Conservation (phyloP, 2,113 vertebrate species). For the Bufo gargarizans region DNA sequence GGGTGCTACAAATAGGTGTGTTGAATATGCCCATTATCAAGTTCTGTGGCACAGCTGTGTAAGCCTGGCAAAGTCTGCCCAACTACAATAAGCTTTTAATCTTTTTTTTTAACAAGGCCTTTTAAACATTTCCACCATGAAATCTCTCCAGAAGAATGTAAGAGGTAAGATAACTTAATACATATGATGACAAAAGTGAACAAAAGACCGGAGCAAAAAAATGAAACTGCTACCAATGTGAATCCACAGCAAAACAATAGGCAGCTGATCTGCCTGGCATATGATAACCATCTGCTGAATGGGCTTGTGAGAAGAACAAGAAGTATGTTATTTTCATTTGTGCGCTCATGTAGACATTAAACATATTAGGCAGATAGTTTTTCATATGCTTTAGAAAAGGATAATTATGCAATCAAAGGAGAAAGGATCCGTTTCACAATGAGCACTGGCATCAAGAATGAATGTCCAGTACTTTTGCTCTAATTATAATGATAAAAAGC, state of each 20-base stretch:
- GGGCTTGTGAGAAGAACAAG: conserved; percentile 30
- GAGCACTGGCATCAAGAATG: neutral
- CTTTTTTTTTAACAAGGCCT: conserved; percentile 31
- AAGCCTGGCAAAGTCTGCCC: conserved; percentile 40
- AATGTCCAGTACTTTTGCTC: conserved; percentile 25
- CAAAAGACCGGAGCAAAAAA: conserved; percentile 46
- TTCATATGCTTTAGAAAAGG: conserved; percentile 51
- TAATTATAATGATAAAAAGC: conserved; percentile 33
- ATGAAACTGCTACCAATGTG: conserved; percentile 53
- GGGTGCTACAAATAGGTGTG: conserved; percentile 40
- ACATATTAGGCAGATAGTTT: conserved; percentile 54
- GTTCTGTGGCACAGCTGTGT: conserved; percentile 53
- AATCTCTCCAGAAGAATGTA: conserved; percentile 43
- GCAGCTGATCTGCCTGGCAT: conserved; percentile 54
- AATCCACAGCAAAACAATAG: conserved; percentile 43
- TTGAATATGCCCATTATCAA: conserved; percentile 38
- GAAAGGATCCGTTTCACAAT: conserved; percentile 21
- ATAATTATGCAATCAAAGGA: conserved; percentile 48
- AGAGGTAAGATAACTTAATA: conserved; percentile 57
- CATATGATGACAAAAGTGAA: conserved; percentile 57
- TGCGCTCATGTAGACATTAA: conserved; percentile 53
- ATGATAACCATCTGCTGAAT: conserved; percentile 50
- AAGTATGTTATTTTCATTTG: conserved; percentile 58
- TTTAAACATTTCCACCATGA: conserved; percentile 42
- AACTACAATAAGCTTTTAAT: conserved; percentile 44